Conservation (phyloP, 2,113 vertebrate species). For the Tapirus terrestris region DNA sequence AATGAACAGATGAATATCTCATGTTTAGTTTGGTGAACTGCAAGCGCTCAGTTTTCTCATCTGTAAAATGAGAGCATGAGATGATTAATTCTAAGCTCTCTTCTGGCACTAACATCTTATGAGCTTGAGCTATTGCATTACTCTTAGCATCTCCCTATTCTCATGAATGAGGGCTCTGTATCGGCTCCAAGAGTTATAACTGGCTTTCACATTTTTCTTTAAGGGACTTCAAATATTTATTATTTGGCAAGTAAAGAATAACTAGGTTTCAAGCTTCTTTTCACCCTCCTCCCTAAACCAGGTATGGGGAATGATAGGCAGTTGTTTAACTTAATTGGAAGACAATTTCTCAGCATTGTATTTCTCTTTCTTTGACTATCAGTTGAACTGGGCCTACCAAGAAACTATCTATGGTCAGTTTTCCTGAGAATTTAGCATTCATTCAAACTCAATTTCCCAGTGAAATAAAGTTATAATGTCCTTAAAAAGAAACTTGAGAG, state of each 20-base stretch:
- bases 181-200: not conserved
- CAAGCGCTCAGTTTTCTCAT: not conserved
- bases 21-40: not conserved
- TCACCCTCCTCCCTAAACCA: not conserved
- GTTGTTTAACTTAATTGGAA: not conserved
- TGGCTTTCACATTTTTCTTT: not conserved
- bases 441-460: not conserved
- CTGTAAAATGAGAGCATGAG: not conserved
- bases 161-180: not conserved
- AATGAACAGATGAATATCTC: not conserved
- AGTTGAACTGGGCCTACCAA: not conserved
- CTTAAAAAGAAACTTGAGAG: not conserved
- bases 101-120: not conserved
- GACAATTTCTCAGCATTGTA: not conserved
- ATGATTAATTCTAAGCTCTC: not conserved
- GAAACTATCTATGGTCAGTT: not conserved
- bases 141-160: not conserved
- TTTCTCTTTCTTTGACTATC: not conserved
- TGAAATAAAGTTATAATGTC: not conserved
- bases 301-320: not conserved
- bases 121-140: not conserved
- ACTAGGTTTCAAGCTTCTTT: not conserved
- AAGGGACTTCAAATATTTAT: not conserved
- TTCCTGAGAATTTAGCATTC: not conserved
- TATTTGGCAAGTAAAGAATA: not conserved